Conservation (phyloP, 2,888 invertebrate species). For the Therioaphis trifolii region DNA sequence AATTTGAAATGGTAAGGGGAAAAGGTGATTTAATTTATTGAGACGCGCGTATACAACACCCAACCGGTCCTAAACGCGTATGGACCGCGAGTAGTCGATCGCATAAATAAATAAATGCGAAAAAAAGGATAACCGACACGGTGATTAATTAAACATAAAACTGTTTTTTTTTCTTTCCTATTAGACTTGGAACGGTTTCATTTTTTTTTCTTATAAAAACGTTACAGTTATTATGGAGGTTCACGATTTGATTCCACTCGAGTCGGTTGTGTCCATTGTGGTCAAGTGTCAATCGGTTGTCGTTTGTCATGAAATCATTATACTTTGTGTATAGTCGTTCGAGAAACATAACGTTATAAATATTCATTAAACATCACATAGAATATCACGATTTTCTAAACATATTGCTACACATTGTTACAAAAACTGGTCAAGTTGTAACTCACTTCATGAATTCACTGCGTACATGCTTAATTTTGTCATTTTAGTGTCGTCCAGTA, state of each 20-base stretch:
- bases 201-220: constrained; percentile 1
- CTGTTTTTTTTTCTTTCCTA: not conserved
- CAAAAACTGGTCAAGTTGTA: not conserved
- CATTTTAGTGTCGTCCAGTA: too few species aligned
- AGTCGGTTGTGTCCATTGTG: not conserved
- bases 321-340: not conserved
- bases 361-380: constrained; percentile 21
- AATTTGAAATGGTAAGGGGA: constrained; percentile 27
- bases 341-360: not conserved
- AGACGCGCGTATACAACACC: constrained; percentile 35
- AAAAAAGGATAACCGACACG: constrained; percentile 29
- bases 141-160: constrained; percentile 19
- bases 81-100: not conserved
- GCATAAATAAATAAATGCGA: constrained; percentile 15
- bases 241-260: not conserved
- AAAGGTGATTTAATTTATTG: constrained; percentile 49
- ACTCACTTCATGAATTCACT: too few species aligned
- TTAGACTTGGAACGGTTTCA: not conserved
- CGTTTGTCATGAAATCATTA: constrained; percentile 43
- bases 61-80: constrained; percentile 40
- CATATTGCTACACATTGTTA: not conserved
- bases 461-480: too few species aligned
- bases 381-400: constrained; percentile 23
- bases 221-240: not conserved
- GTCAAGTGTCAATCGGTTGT: constrained; percentile 42